These are phyloP conservation scores for Atta cephalotes DNA, from an alignment of 1,140 invertebrate genomes.

Conservation along the genomic window DNA sequence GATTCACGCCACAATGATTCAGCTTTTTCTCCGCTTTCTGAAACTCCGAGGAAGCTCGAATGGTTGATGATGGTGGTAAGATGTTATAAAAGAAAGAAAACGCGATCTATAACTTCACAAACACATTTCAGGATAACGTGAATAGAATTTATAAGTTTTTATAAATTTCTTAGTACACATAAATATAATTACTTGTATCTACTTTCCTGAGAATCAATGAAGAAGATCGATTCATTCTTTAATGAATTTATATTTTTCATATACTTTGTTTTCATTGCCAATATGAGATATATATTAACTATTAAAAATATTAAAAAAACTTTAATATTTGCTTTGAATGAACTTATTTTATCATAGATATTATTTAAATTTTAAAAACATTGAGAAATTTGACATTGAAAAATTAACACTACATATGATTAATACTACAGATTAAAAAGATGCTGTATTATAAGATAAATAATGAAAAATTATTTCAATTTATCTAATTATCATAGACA, in stretches of 20 bases:
- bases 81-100: constrained; percentile 34
- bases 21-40: constrained; percentile 58
- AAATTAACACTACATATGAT: not conserved
- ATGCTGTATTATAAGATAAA: not conserved
- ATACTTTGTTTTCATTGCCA: not conserved
- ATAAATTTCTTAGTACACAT: not conserved
- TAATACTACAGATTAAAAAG: not conserved
- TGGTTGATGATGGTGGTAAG: constrained; percentile 1
- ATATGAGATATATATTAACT: not conserved
- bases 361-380: not conserved
- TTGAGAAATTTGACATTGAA: not conserved
- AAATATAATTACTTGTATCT: not conserved
- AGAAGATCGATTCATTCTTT: not conserved
- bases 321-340: not conserved
- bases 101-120: not conserved
- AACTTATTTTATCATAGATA: not conserved
- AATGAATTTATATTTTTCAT: constrained; percentile 8
- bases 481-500: not conserved
- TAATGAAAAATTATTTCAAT: not conserved
- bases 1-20: constrained; percentile 67
- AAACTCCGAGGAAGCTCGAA: constrained; percentile 20
- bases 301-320: not conserved
- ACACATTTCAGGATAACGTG: constrained; percentile 18
- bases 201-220: not conserved
- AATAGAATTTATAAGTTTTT: constrained; percentile 30